These are phyloP conservation scores for Periplaneta americana DNA, from an alignment of 1,140 invertebrate genomes.

Conservation along the genomic window DNA sequence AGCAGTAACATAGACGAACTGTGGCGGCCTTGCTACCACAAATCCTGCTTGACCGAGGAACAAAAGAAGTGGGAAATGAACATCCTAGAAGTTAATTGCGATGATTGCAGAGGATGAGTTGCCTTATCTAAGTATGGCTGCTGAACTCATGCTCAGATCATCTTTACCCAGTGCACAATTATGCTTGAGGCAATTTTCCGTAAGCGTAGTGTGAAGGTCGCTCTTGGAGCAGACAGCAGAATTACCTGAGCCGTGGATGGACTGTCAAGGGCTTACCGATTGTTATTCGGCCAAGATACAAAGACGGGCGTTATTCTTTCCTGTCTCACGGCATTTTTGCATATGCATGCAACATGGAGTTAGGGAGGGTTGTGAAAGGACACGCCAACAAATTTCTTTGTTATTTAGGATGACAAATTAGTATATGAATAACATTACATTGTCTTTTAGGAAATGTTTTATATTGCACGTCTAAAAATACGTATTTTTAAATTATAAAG, in stretches of 20 bases:
- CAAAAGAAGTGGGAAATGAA: too few relatives aligned
- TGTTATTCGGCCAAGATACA: not conserved
- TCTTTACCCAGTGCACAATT: not conserved
- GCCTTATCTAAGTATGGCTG: not conserved
- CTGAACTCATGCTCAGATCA: not conserved
- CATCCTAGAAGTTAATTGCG: too few relatives aligned
- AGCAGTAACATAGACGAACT: too few relatives aligned
- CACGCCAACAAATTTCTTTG: not conserved
- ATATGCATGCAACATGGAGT: not conserved
- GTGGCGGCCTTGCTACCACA: too few relatives aligned
- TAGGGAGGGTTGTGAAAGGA: not conserved
- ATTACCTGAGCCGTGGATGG: not conserved
- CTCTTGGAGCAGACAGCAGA: not conserved
- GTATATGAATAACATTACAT: too few relatives aligned
- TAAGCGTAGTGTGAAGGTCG: not conserved
- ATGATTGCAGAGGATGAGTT: not conserved
- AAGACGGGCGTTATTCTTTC: not conserved
- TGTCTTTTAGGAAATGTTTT: too few relatives aligned
- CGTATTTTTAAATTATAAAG: too few relatives aligned
- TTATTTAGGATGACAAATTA: not conserved
- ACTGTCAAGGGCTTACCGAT: not conserved
- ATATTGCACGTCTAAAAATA: too few relatives aligned
- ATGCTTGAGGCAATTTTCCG: not conserved
- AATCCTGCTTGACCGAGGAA: too few relatives aligned
- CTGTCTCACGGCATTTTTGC: not conserved